Evolutionary conservation across 2,888 invertebrate species (phyloP).

Genomic region (Eupithecia subumbrata): DNA sequence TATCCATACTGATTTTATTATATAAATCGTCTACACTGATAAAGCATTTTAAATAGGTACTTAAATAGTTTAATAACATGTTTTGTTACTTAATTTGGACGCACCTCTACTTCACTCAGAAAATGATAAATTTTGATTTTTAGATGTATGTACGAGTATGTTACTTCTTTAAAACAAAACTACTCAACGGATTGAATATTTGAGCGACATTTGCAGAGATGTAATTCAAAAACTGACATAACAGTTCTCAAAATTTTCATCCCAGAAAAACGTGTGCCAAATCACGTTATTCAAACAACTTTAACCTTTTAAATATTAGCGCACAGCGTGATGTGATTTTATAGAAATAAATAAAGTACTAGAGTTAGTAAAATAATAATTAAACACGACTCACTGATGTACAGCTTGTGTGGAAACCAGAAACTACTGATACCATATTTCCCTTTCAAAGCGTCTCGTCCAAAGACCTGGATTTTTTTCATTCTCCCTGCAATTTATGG

Average conservation of each 20-base stretch:
- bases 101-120: too few species aligned
- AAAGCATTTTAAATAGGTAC: too few species aligned
- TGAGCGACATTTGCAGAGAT: not conserved
- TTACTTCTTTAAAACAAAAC: not conserved
- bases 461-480: slow-evolving; percentile 4
- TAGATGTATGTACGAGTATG: not conserved
- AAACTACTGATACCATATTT: slow-evolving; percentile 1
- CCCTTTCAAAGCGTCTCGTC: slow-evolving; percentile 4
- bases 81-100: too few species aligned
- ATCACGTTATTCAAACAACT: not conserved
- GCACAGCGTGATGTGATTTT: not conserved
- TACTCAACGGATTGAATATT: too few species aligned
- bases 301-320: not conserved
- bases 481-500: slow-evolving; percentile 11
- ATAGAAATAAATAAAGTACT: not conserved
- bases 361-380: not conserved
- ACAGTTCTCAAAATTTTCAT: not conserved
- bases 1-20: too few species aligned
- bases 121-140: not conserved
- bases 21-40: too few species aligned
- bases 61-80: too few species aligned
- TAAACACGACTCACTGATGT: not conserved
- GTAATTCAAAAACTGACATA: not conserved
- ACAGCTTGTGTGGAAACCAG: slow-evolving; percentile 17
- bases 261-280: not conserved